phyloP scores from a whole-genome alignment of 2,113 vertebrate species.

The Felis catus region DNA sequence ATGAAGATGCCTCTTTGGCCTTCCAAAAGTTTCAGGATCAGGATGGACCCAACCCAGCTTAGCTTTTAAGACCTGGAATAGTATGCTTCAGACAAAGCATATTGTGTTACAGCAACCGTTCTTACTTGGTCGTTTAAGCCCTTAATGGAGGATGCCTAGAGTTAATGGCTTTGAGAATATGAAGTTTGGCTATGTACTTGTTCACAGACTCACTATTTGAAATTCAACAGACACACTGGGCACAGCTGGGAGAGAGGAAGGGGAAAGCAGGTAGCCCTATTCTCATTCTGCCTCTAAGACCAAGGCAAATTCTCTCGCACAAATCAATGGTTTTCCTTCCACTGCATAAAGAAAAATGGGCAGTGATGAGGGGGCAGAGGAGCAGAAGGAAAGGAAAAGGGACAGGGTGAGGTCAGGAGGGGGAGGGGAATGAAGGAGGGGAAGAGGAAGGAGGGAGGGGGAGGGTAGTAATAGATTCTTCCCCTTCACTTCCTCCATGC shows the following conservation, averaged over 20 bases:
- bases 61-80: background rate
- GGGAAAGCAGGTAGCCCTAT: background rate
- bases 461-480: constrained; percentile 52
- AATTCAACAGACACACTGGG: background rate
- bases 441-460: background rate
- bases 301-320: background rate
- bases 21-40: background rate
- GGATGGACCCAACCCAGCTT: background rate
- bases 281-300: background rate
- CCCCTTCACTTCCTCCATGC: constrained; percentile 43
- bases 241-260: background rate
- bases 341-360: background rate
- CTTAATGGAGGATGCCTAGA: background rate
- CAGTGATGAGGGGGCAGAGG: background rate
- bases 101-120: background rate
- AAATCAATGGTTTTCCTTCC: background rate
- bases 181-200: background rate
- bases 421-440: background rate
- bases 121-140: background rate
- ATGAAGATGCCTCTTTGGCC: background rate
- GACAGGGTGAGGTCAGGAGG: background rate
- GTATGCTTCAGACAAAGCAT: background rate
- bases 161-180: background rate
- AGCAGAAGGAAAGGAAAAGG: background rate
- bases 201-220: background rate